Evolutionary conservation across 2,113 vertebrate genomes (phyloP).

Genomic region (Zosterops lateralis): DNA sequence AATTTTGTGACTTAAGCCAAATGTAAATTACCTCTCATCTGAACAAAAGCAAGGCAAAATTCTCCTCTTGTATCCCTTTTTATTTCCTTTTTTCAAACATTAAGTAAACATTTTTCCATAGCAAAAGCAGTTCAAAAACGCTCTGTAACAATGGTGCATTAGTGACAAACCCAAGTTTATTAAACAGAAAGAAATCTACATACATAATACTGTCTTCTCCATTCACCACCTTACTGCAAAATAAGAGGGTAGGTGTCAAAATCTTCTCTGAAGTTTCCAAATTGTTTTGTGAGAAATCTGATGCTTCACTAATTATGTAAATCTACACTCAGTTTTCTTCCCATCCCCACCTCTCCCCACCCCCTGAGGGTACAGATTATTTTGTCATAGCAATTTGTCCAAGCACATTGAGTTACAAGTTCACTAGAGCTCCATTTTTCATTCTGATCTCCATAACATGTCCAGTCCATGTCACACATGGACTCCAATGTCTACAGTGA

Average conservation of each 20-base stretch:
- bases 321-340: not conserved
- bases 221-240: not conserved
- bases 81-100: not conserved
- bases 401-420: not conserved
- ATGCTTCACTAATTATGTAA: not conserved
- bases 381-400: not conserved
- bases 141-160: not conserved
- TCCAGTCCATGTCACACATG: not conserved
- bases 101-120: not conserved
- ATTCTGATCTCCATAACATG: not conserved
- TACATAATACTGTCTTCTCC: not conserved
- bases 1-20: conserved; percentile 26
- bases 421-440: not conserved
- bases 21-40: conserved; percentile 6
- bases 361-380: not conserved
- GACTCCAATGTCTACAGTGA: accelerated
- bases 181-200: not conserved
- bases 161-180: not conserved
- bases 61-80: not conserved
- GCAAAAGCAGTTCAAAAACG: conserved; percentile 8
- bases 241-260: not conserved
- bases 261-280: not conserved
- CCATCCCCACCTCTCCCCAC: accelerated
- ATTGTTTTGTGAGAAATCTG: not conserved
- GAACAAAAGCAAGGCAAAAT: conserved; percentile 39